phyloP scores from a whole-genome alignment of 2,888 invertebrate genomes.

The Linnaemya vulpina region DNA sequence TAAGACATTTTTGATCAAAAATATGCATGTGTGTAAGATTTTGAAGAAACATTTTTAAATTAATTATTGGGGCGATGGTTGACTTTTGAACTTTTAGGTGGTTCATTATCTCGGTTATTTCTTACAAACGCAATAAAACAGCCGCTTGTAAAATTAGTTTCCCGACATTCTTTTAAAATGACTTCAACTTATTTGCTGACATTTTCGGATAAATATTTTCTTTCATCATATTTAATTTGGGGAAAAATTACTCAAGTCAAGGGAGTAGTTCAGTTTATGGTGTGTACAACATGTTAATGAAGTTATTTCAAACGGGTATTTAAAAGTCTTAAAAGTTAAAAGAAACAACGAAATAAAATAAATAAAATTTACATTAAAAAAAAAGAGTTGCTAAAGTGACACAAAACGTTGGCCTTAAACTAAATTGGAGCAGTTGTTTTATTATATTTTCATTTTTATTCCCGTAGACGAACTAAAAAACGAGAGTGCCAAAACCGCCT shows the following conservation, averaged over 20 bases:
- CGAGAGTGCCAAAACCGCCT: not conserved
- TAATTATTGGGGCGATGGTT: too few species aligned
- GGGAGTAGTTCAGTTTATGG: not conserved
- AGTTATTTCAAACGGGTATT: not conserved
- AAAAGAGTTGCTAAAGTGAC: conserved; percentile 12
- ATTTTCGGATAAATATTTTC: too few species aligned
- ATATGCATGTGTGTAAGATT: too few species aligned
- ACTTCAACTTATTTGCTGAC: not conserved
- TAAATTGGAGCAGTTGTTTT: conserved; percentile 20
- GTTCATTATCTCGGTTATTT: too few species aligned
- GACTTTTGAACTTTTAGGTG: too few species aligned
- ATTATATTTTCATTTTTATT: not conserved
- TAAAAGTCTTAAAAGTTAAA: not conserved
- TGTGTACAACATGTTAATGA: not conserved
- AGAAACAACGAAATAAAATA: not conserved
- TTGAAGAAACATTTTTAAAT: too few species aligned
- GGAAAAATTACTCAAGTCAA: not conserved
- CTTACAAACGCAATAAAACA: too few species aligned
- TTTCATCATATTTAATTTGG: not conserved
- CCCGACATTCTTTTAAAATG: too few species aligned
- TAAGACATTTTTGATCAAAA: too few species aligned
- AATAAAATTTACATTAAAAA: conserved; percentile 2
- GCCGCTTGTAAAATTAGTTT: too few species aligned
- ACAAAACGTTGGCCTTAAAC: conserved; percentile 27
- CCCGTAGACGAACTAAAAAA: not conserved